phyloP scores from a whole-genome alignment of 2,888 invertebrate species.

The Drosophila putrida region DNA sequence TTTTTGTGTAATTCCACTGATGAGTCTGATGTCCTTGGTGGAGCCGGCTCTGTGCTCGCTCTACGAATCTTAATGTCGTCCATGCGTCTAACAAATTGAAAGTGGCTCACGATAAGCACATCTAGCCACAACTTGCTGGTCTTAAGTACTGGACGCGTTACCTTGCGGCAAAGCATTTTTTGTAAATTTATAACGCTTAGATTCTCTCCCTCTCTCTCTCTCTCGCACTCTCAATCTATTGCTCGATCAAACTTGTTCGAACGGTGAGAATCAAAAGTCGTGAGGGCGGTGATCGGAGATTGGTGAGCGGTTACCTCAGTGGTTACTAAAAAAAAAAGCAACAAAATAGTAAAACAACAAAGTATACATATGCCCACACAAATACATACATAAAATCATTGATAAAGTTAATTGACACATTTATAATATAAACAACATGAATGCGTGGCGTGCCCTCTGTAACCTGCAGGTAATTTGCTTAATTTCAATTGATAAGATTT shows the following conservation, averaged over 20 bases:
- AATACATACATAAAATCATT: background rate
- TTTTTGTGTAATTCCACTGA: background rate
- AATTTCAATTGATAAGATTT: slow-evolving; percentile 37
- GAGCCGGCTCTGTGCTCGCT: slow-evolving; percentile 7
- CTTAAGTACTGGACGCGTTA: slow-evolving; percentile 42
- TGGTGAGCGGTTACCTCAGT: background rate
- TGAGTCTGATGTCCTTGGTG: background rate
- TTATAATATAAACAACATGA: slow-evolving; percentile 27
- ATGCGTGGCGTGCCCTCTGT: slow-evolving; percentile 3
- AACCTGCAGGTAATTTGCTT: slow-evolving; percentile 24
- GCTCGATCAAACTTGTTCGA: slow-evolving; percentile 15
- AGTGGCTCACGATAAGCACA: slow-evolving; percentile 12
- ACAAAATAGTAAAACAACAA: background rate
- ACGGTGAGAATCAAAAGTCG: background rate
- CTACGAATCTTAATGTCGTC: slow-evolving; percentile 3
- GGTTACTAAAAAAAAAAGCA: slow-evolving; percentile 16
- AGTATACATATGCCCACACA: background rate
- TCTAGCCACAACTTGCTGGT: slow-evolving; percentile 25
- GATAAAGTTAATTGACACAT: slow-evolving; percentile 26
- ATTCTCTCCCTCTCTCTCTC: background rate
- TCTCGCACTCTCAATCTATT: background rate
- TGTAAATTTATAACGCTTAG: slow-evolving; percentile 2
- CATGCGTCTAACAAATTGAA: slow-evolving; percentile 23
- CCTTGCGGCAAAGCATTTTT: slow-evolving; percentile 41
- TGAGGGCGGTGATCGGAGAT: slow-evolving; percentile 1